Conservation (phyloP, 1,140 invertebrate species). For the Arctopsyche grandis region DNA sequence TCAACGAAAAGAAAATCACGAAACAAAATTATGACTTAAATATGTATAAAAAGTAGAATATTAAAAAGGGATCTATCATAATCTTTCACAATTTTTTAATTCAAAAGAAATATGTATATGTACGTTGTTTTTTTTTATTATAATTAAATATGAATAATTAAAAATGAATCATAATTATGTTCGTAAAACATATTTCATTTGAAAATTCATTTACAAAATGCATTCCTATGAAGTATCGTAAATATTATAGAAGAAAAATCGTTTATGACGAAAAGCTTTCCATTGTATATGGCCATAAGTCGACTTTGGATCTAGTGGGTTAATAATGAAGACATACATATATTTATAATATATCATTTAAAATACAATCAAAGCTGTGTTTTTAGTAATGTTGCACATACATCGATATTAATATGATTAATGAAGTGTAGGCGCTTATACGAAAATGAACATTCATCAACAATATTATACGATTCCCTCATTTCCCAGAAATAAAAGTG, state of each 20-base stretch:
- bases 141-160: no score
- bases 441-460: background rate
- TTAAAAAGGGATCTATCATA: no score
- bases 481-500: background rate
- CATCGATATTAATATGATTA: background rate
- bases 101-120: background rate
- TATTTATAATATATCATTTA: background rate
- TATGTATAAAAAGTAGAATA: no score
- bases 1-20: no score
- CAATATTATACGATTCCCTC: constrained; percentile 18
- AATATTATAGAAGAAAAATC: no score
- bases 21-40: no score
- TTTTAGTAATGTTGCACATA: background rate
- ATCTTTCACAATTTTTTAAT: background rate
- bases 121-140: background rate
- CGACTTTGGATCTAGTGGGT: constrained; percentile 21
- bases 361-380: constrained; percentile 10
- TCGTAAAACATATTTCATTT: no score
- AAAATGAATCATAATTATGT: no score
- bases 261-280: constrained; percentile 13
- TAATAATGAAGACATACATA: constrained; percentile 12
- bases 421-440: background rate
- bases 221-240: no score
- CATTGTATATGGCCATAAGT: constrained; percentile 35
- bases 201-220: no score